Conservation (phyloP, 2,888 invertebrate species). For the Drosophila subquinaria region DNA sequence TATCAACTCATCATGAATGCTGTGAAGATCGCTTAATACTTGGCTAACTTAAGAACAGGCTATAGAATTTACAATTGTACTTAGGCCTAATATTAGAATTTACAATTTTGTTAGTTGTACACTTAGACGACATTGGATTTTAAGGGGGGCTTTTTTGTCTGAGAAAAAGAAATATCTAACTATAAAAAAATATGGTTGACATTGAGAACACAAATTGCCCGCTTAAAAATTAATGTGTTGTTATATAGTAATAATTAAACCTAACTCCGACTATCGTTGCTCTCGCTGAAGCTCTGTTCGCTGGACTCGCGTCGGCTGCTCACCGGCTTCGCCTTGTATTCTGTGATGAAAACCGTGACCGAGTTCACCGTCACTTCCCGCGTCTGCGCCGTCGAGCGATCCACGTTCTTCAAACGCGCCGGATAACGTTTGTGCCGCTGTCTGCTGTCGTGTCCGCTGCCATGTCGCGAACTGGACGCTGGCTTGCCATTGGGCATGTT, state of each 20-base stretch:
- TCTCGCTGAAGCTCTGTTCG: constrained; percentile 86
- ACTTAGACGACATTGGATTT: constrained; percentile 58
- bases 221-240: constrained; percentile 8
- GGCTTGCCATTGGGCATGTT: constrained; percentile 86
- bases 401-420: constrained; percentile 95
- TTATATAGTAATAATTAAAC: constrained; percentile 26
- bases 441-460: constrained; percentile 87
- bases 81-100: constrained; percentile 78
- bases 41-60: constrained; percentile 69
- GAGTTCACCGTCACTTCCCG: constrained; percentile 98
- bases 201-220: constrained; percentile 41
- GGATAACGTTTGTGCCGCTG: constrained; percentile 88
- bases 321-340: constrained; percentile 93
- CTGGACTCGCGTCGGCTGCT: constrained; percentile 85
- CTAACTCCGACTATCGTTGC: constrained; percentile 86
- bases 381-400: constrained; percentile 95
- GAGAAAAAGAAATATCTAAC: constrained; percentile 25
- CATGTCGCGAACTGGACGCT: constrained; percentile 83
- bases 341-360: constrained; percentile 98
- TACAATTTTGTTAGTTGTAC: constrained; percentile 69
- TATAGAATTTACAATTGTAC: constrained; percentile 75
- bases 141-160: constrained; percentile 2
- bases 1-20: constrained; percentile 18
- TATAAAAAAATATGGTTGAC: constrained; percentile 9
- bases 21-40: constrained; percentile 72